Conservation (phyloP, 1,140 invertebrate genomes). For the Octopus sinensis region DNA sequence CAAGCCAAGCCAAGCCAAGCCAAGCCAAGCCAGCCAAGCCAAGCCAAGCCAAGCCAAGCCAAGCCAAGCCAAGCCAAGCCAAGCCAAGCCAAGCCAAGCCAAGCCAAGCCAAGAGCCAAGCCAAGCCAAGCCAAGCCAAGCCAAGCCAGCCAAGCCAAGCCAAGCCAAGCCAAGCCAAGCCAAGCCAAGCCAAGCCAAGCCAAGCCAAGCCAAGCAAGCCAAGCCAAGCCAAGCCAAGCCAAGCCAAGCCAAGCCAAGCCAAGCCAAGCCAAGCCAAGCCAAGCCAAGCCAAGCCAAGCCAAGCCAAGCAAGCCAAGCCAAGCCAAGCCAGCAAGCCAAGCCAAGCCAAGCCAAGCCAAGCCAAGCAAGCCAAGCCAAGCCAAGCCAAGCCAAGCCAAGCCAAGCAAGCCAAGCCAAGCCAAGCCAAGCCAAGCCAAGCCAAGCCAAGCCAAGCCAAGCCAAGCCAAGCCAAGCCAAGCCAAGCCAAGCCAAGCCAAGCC, state of each 20-base stretch:
- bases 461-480: slow-evolving; percentile 24
- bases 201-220: slow-evolving; percentile 21
- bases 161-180: slow-evolving; percentile 22
- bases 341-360: too few species aligned
- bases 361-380: too few species aligned
- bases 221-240: slow-evolving; percentile 11
- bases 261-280: slow-evolving; percentile 23
- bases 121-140: slow-evolving; percentile 16
- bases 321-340: too few species aligned
- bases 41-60: slow-evolving; percentile 23
- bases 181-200: slow-evolving; percentile 14
- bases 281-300: slow-evolving; percentile 20
- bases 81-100: not conserved
- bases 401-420: slow-evolving; percentile 17
- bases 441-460: slow-evolving; percentile 23
- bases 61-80: slow-evolving; percentile 1
- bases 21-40: slow-evolving; percentile 21
- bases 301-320: too few species aligned
- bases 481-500: slow-evolving; percentile 17
- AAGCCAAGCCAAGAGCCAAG: slow-evolving; percentile 8
- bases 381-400: too few species aligned
- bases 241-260: slow-evolving; percentile 8
- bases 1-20: slow-evolving; percentile 20
- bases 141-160: slow-evolving; percentile 17
- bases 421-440: not conserved